A percentile compares a stretch with the other conserved stretches of the same genome.
Evolutionary conservation across 2,888 invertebrate genomes (phyloP).

Genomic region (Ichneumoninae sp.): DNA sequence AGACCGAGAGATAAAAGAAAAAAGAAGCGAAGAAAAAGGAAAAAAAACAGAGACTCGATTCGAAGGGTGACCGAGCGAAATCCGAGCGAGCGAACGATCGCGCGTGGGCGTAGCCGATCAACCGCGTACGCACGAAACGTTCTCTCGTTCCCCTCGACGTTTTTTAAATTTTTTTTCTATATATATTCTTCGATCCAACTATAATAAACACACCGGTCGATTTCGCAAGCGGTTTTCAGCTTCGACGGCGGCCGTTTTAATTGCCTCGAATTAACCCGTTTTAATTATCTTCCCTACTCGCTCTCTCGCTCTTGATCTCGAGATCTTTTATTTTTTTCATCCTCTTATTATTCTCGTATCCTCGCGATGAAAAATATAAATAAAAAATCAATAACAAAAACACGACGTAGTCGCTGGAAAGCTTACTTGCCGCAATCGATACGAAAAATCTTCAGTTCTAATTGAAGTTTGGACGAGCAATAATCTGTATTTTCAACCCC

Average conservation of each 20-base stretch:
- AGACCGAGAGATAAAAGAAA: constrained; percentile 27
- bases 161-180: background rate
- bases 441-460: background rate
- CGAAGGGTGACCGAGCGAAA: constrained; percentile 70
- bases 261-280: constrained; percentile 77
- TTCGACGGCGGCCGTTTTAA: constrained; percentile 74
- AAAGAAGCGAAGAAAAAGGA: constrained; percentile 34
- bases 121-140: constrained; percentile 54
- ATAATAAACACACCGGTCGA: constrained; percentile 42
- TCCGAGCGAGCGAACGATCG: constrained; percentile 65
- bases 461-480: too few relatives aligned
- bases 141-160: constrained; percentile 41
- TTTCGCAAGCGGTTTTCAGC: constrained; percentile 69
- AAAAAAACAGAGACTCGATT: constrained; percentile 54
- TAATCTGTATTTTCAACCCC: too few relatives aligned
- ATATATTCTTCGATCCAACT: constrained; percentile 49
- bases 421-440: background rate
- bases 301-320: constrained; percentile 50
- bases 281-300: constrained; percentile 72
- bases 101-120: constrained; percentile 71
- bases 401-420: background rate
- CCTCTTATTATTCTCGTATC: constrained; percentile 16
- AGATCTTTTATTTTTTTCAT: constrained; percentile 35
- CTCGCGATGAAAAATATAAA: background rate
- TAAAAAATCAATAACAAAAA: constrained; percentile 6